Evolutionary conservation across 1,140 invertebrate genomes (phyloP).

Genomic region (Cyclargus thomasi): DNA sequence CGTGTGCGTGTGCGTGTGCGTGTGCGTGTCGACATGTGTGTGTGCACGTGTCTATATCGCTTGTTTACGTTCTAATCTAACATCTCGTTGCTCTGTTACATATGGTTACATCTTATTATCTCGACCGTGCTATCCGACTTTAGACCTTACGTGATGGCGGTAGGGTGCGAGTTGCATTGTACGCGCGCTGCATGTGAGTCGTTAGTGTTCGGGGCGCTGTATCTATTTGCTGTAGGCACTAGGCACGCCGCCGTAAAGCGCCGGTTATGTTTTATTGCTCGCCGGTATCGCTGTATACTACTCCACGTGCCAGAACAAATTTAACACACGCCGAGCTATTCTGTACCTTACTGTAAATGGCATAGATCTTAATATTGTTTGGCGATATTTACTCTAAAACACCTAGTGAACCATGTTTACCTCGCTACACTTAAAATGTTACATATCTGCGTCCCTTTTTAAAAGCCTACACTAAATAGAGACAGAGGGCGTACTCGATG

Average conservation of each 20-base stretch:
- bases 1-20: background rate
- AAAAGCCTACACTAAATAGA: background rate
- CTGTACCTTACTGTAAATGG: background rate
- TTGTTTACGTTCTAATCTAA: constrained; percentile 45
- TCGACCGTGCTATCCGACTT: background rate
- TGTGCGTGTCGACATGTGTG: background rate
- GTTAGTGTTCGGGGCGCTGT: background rate
- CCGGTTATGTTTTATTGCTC: constrained; percentile 33
- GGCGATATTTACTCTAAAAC: background rate
- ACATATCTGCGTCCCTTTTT: background rate
- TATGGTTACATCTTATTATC: background rate
- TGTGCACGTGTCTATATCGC: constrained; percentile 33
- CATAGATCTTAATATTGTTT: background rate
- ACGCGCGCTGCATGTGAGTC: background rate
- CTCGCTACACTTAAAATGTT: background rate
- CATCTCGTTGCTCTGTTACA: constrained; percentile 33
- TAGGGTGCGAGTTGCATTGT: background rate
- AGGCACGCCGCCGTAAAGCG: constrained; percentile 30
- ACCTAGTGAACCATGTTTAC: background rate
- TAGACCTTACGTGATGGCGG: background rate
- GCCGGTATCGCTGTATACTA: constrained; percentile 19
- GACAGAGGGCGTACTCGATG: background rate
- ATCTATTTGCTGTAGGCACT: constrained; percentile 31
- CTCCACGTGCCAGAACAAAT: constrained; percentile 12
- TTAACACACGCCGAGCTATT: background rate